Conservation (phyloP, 2,888 invertebrate species). For the Ochropacha duplaris region DNA sequence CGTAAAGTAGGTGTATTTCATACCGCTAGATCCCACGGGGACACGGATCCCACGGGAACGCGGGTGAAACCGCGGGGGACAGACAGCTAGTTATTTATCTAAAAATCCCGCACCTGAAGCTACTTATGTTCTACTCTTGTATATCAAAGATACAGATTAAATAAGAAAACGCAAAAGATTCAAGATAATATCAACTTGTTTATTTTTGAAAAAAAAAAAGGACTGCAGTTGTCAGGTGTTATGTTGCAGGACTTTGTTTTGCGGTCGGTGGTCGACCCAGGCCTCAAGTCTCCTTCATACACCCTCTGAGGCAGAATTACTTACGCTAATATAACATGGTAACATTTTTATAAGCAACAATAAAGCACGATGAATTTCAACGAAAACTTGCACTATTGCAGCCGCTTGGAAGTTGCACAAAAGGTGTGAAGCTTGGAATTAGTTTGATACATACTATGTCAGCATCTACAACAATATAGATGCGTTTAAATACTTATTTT, state of each 20-base stretch:
- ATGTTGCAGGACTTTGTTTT: slow-evolving; percentile 17
- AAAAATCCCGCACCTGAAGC: not conserved
- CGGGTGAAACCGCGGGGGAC: no score
- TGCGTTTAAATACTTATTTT: no score
- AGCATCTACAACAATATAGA: no score
- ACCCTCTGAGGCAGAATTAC: slow-evolving; percentile 44
- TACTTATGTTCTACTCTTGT: not conserved
- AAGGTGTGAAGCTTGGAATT: no score
- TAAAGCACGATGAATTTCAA: slow-evolving; percentile 29
- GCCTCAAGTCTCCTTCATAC: slow-evolving; percentile 37
- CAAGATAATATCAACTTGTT: not conserved
- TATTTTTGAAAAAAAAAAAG: not conserved
- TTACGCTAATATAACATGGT: slow-evolving; percentile 26
- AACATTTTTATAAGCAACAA: slow-evolving; percentile 17
- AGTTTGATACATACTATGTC: no score
- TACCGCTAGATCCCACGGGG: no score
- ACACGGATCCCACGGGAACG: no score
- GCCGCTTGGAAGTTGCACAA: no score
- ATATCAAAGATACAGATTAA: not conserved
- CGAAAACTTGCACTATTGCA: no score
- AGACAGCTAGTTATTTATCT: no score
- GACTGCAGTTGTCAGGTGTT: not conserved
- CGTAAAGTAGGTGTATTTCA: no score
- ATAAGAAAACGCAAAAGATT: not conserved
- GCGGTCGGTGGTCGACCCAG: slow-evolving; percentile 26